A percentile compares a stretch with the other conserved stretches of the same genome.
Conservation (phyloP, 2,888 invertebrate species). For the Noctua comes region DNA sequence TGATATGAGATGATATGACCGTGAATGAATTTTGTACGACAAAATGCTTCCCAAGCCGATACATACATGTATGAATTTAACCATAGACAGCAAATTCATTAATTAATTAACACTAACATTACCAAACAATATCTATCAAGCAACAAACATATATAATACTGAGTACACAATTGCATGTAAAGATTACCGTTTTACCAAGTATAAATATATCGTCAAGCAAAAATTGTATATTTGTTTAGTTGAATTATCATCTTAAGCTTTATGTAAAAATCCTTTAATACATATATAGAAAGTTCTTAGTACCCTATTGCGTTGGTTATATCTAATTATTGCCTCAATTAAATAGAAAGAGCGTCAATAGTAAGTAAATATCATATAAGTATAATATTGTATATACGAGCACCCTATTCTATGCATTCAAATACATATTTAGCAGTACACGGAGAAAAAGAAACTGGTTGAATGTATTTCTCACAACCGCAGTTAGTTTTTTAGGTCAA, state of each 20-base stretch:
- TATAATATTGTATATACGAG: slow-evolving; percentile 72
- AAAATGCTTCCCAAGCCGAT: slow-evolving; percentile 71
- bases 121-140: slow-evolving; percentile 65
- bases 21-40: slow-evolving; percentile 87
- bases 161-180: slow-evolving; percentile 67
- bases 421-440: slow-evolving; percentile 62
- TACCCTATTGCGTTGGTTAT: slow-evolving; percentile 75
- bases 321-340: slow-evolving; percentile 84
- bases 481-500: slow-evolving; percentile 53
- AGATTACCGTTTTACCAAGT: slow-evolving; percentile 70
- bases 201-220: slow-evolving; percentile 77
- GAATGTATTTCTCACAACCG: slow-evolving; percentile 74
- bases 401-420: slow-evolving; percentile 72
- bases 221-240: slow-evolving; percentile 73
- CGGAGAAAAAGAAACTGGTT: slow-evolving; percentile 62
- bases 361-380: slow-evolving; percentile 69
- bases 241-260: slow-evolving; percentile 75
- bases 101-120: slow-evolving; percentile 57
- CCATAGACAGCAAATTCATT: slow-evolving; percentile 62
- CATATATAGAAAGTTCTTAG: slow-evolving; percentile 75
- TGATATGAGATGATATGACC: slow-evolving; percentile 89
- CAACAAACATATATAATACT: slow-evolving; percentile 74
- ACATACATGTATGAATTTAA: slow-evolving; percentile 49
- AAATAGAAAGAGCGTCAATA: slow-evolving; percentile 75
- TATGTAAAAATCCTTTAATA: slow-evolving; percentile 79